Evolutionary conservation across 2,113 vertebrate species (phyloP).

Genomic region (Mobula birostris): DNA sequence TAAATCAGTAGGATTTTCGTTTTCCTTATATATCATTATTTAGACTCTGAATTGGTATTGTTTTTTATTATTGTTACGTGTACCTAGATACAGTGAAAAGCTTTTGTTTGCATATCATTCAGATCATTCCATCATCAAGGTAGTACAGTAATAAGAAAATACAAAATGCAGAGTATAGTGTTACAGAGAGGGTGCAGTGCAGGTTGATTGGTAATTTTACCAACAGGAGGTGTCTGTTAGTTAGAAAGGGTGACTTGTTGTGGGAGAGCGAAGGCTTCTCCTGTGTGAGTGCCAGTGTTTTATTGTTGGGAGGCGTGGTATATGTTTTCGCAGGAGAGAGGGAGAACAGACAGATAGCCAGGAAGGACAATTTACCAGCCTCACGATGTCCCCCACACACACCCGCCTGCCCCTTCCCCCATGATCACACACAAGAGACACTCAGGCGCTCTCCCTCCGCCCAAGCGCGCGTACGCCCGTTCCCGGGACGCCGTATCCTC

Average conservation of each 20-base stretch:
- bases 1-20: background rate
- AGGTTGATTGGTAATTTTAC: background rate
- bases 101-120: too few species aligned
- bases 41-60: background rate
- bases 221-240: background rate
- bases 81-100: too few species aligned
- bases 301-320: background rate
- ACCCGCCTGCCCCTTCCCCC: too few species aligned
- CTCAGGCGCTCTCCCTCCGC: background rate
- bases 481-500: background rate
- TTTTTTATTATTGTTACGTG: too few species aligned
- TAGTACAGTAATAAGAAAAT: too few species aligned
- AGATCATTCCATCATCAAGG: too few species aligned
- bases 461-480: background rate
- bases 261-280: background rate
- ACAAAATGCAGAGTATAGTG: too few species aligned
- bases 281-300: background rate
- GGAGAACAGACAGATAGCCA: too few species aligned
- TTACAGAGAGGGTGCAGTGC: too few species aligned
- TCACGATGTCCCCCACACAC: too few species aligned
- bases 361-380: too few species aligned
- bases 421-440: too few species aligned
- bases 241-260: background rate
- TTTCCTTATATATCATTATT: background rate
- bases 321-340: background rate